These are phyloP conservation scores for Ambastaia sidthimunki DNA, from an alignment of 2,797 vertebrate species.

Conservation along the genomic window DNA sequence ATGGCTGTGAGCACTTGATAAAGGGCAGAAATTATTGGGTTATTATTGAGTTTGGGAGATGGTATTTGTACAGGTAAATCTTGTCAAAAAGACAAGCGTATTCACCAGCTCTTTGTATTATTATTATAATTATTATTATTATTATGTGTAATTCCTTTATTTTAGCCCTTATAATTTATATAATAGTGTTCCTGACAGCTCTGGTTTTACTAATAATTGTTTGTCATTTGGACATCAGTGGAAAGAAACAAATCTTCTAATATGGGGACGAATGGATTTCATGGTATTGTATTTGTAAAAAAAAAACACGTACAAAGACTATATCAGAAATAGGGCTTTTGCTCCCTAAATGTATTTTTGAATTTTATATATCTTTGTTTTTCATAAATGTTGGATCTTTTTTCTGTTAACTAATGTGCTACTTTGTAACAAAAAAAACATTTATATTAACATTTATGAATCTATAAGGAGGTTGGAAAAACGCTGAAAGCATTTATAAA, in stretches of 20 bases:
- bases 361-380: neutral
- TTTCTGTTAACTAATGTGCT: neutral
- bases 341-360: neutral
- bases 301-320: neutral
- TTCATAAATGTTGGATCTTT: neutral
- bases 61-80: neutral
- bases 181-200: neutral
- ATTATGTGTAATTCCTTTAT: neutral
- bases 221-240: neutral
- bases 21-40: neutral
- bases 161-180: constrained; percentile 24
- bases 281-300: constrained; percentile 1
- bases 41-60: neutral
- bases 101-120: constrained; percentile 32
- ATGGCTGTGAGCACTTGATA: constrained; percentile 11
- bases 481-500: neutral
- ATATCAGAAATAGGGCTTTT: neutral
- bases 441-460: neutral
- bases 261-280: neutral
- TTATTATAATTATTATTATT: constrained; percentile 8
- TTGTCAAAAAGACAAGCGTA: constrained; percentile 18
- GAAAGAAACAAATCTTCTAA: neutral
- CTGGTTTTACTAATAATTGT: constrained; percentile 5
- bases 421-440: constrained; percentile 13
- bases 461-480: neutral